phyloP scores from a whole-genome alignment of 1,140 invertebrate species.

The Holcopasites calliopsidis region DNA sequence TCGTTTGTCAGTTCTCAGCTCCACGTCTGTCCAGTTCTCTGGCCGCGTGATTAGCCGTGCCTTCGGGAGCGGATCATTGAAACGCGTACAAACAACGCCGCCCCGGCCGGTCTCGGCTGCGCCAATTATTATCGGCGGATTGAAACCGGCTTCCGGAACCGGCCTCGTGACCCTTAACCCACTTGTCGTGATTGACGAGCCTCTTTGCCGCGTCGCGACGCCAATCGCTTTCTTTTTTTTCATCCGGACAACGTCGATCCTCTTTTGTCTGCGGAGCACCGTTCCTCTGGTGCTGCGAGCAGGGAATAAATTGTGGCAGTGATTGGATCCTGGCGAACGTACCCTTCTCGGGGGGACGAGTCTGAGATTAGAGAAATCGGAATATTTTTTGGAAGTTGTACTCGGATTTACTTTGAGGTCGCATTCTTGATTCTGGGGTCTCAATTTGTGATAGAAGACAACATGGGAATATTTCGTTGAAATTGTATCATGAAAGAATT shows the following conservation, averaged over 20 bases:
- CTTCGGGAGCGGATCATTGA: constrained; percentile 17
- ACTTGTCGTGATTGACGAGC: neutral
- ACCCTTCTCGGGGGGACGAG: too few relatives aligned
- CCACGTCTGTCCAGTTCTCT: constrained; percentile 1
- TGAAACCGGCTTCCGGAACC: neutral
- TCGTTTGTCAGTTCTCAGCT: constrained; percentile 33
- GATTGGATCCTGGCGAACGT: neutral
- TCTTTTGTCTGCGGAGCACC: neutral
- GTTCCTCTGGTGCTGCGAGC: neutral
- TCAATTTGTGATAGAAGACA: too few relatives aligned
- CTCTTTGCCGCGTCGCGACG: neutral
- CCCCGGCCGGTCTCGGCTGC: neutral
- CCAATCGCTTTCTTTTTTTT: neutral
- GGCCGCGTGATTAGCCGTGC: constrained; percentile 26
- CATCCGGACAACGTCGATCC: neutral
- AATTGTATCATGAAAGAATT: too few relatives aligned
- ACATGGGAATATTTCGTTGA: too few relatives aligned
- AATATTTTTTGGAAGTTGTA: too few relatives aligned
- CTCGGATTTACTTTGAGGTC: too few relatives aligned
- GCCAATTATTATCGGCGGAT: constrained; percentile 34
- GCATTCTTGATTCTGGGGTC: too few relatives aligned
- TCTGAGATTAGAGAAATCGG: too few relatives aligned
- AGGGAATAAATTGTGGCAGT: neutral
- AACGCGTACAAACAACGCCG: constrained; percentile 23
- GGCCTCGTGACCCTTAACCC: constrained; percentile 13